These are phyloP conservation scores for Sarcophaga subvicina DNA, from an alignment of 2,888 invertebrate species.

Conservation along the genomic window DNA sequence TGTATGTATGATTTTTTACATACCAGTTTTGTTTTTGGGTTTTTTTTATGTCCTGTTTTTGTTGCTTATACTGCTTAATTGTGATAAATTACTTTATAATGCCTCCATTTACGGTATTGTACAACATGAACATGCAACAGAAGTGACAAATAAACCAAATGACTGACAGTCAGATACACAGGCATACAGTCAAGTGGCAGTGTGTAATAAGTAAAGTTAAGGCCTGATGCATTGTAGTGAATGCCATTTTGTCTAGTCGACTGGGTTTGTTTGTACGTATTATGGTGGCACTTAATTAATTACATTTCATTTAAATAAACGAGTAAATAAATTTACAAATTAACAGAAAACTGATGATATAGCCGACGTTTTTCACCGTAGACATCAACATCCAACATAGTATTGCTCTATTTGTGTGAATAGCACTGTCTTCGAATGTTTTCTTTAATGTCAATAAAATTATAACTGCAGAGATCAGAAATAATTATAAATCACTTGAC, in stretches of 20 bases:
- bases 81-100: slow-evolving; percentile 65
- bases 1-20: not conserved
- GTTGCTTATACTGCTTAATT: slow-evolving; percentile 50
- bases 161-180: not conserved
- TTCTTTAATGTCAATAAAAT: no score
- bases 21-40: not conserved
- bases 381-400: no score
- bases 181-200: not conserved
- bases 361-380: not conserved
- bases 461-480: no score
- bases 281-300: slow-evolving; percentile 56
- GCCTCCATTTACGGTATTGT: slow-evolving; percentile 41
- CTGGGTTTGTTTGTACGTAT: slow-evolving; percentile 21
- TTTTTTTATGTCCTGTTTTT: not conserved
- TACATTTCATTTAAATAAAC: slow-evolving; percentile 23
- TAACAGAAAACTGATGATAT: slow-evolving; percentile 3
- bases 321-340: not conserved
- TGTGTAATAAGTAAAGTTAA: not conserved
- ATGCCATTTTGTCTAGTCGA: slow-evolving; percentile 33
- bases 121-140: slow-evolving; percentile 39
- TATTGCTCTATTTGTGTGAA: no score
- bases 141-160: slow-evolving; percentile 23
- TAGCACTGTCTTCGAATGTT: no score
- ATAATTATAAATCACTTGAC: no score
- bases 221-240: slow-evolving; percentile 17